Evolutionary conservation across 2,888 invertebrate species (phyloP).

Genomic region (Nemotelus nigrinus): DNA sequence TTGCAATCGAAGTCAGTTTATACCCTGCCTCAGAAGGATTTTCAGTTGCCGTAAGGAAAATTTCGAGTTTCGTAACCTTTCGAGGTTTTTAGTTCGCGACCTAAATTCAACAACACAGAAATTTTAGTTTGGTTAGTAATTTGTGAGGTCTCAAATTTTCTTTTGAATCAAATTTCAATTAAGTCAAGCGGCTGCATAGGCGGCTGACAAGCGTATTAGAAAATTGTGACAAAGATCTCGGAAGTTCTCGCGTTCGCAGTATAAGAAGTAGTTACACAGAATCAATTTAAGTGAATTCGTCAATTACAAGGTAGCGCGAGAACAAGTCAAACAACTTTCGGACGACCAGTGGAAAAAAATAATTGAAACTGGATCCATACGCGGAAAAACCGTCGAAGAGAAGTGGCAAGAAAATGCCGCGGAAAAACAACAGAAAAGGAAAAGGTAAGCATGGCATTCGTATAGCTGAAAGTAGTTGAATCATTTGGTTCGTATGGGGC

Average conservation of each 20-base stretch:
- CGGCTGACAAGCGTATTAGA: background rate
- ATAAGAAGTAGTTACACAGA: too few species aligned
- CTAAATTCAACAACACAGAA: background rate
- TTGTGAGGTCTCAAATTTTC: background rate
- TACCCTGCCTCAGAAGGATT: constrained; percentile 8
- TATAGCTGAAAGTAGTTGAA: background rate
- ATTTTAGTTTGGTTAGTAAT: background rate
- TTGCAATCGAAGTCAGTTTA: too few species aligned
- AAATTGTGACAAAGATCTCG: constrained; percentile 4
- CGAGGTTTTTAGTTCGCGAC: background rate
- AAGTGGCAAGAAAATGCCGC: constrained; percentile 57
- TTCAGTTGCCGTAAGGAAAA: constrained; percentile 9
- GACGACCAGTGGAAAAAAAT: constrained; percentile 18
- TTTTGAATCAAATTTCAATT: background rate
- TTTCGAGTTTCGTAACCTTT: constrained; percentile 19
- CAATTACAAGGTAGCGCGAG: background rate
- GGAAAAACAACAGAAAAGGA: constrained; percentile 60
- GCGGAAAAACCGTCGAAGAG: constrained; percentile 27
- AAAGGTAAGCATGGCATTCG: constrained; percentile 59
- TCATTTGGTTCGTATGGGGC: background rate
- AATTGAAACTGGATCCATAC: constrained; percentile 37
- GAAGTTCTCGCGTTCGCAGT: background rate
- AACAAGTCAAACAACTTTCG: background rate
- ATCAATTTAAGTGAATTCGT: background rate
- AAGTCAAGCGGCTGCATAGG: background rate